Conservation (phyloP, 2,797 vertebrate genomes). For the Uromys caudimaculatus region DNA sequence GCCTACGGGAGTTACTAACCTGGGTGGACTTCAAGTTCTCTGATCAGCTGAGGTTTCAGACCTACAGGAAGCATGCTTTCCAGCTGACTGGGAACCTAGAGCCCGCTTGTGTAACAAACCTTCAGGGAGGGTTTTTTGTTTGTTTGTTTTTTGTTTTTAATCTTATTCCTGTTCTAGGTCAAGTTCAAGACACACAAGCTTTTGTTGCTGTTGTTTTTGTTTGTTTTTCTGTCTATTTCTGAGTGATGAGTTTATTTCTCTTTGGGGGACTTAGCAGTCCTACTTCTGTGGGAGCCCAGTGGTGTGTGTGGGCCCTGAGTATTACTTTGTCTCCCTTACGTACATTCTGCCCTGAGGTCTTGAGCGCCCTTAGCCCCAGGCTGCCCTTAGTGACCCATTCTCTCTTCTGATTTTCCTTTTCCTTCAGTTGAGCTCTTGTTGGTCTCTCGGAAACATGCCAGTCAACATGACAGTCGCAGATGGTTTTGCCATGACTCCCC, state of each 20-base stretch:
- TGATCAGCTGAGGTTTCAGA: constrained; percentile 24
- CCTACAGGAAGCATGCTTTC: neutral
- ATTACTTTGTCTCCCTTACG: neutral
- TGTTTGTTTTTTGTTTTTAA: too few species aligned
- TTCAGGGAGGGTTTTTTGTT: neutral
- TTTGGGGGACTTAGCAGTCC: neutral
- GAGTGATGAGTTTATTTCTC: neutral
- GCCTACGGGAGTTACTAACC: neutral
- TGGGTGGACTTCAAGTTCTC: neutral
- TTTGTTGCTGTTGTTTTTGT: neutral
- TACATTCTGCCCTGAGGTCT: neutral
- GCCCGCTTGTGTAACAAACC: neutral
- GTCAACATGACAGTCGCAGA: neutral
- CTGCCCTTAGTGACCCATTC: neutral
- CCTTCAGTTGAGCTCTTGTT: neutral
- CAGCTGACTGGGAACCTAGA: neutral
- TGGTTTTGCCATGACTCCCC: constrained; percentile 4
- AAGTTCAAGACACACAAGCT: constrained; percentile 41
- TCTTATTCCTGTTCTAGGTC: neutral
- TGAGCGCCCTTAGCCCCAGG: neutral
- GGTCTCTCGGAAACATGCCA: neutral
- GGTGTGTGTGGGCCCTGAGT: neutral
- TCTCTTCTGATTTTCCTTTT: neutral
- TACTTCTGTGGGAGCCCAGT: neutral
- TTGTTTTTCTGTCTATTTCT: neutral